Base-by-base conservation (phyloP, 1,140 invertebrate species). In the Bicyclus anynana region DNA sequence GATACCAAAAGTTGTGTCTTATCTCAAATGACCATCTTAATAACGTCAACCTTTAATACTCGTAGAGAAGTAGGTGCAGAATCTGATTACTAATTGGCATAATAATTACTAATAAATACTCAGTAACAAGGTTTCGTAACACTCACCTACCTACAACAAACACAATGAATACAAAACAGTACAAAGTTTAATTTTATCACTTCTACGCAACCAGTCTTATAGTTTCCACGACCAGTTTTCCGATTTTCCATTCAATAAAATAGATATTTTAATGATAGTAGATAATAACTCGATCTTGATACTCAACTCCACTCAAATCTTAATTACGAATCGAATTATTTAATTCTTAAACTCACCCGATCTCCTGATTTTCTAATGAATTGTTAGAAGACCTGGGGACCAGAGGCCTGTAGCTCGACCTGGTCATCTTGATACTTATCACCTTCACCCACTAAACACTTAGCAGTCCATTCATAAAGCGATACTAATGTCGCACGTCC, bases 401-500 rank as follows among this genome's bases (percentile, higher is more conserved):
- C 33, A 86, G 66, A 5, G 83, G 84, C 50, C 81, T 63, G 57
- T 87, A 87, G 51, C 81, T 78, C 16, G 84, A 87, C 49, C 84
- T 73, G 1, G 84, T 86, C 84, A 87, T 87, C 29, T 68, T 77
- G 17, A 60, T n/a, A 59, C 49, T 62, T 53, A 16, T 20, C 44
- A 42, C 56, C 33, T 27, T 57, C 53, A 23, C 27, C 58, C 14
- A 44, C 40, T 12, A 12, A 12, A 4, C 37, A 17, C 21, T 38
- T 47, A 6, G 33, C 54, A 61, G 47, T 40, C 37, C 54, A 68
- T 62, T 69, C 61, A 69, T 40, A 33, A 54, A 40, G 53, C 50
- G 50, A 35, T 69, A 67, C 67, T 62, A 66, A 68, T 70, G 67
- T 50, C 60, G 66, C 63, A 67, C 80, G 74, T 53, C 67, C 71